Evolutionary conservation across 2,888 invertebrate species (phyloP).

Genomic region (Scaptomyza caliginosa): DNA sequence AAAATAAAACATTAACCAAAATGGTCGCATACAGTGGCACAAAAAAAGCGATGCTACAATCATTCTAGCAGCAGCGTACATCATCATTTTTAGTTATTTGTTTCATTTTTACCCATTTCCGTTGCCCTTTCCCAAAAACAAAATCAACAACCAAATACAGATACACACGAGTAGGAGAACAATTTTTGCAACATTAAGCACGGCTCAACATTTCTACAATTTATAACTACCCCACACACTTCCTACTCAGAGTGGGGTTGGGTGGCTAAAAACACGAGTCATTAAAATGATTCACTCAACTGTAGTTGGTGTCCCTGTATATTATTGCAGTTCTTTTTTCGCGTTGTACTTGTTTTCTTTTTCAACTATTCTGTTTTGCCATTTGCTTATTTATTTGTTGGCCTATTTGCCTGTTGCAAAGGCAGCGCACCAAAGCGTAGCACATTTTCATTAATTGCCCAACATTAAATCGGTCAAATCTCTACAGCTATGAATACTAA

Average conservation of each 20-base stretch:
- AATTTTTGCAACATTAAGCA: conserved; percentile 63
- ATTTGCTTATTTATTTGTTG: conserved; percentile 7
- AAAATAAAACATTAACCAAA: conserved; percentile 36
- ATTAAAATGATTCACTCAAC: conserved; percentile 74
- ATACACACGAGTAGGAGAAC: conserved; percentile 41
- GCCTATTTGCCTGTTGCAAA: conserved; percentile 17
- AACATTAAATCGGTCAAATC: conserved; percentile 15
- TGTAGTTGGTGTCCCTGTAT: conserved; percentile 46
- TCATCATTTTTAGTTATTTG: conserved; percentile 69
- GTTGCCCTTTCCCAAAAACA: conserved; percentile 4
- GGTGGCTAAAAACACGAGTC: conserved; percentile 53
- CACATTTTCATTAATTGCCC: conserved; percentile 53
- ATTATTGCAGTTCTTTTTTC: conserved; percentile 35
- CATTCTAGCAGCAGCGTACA: conserved; percentile 59
- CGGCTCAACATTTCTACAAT: conserved; percentile 40
- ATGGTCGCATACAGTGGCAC: conserved; percentile 35
- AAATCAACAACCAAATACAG: conserved; percentile 34
- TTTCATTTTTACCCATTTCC: conserved; percentile 31
- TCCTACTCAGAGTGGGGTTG: conserved; percentile 1
- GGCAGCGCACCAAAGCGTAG: conserved; percentile 16
- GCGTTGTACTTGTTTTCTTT: conserved; percentile 25
- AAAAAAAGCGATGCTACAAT: conserved; percentile 38
- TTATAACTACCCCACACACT: conserved; percentile 39
- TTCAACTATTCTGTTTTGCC: conserved; percentile 2
- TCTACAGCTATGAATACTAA: conserved; percentile 10